phyloP scores from a whole-genome alignment of 2,888 invertebrate genomes.

The Chouioia cunea region DNA sequence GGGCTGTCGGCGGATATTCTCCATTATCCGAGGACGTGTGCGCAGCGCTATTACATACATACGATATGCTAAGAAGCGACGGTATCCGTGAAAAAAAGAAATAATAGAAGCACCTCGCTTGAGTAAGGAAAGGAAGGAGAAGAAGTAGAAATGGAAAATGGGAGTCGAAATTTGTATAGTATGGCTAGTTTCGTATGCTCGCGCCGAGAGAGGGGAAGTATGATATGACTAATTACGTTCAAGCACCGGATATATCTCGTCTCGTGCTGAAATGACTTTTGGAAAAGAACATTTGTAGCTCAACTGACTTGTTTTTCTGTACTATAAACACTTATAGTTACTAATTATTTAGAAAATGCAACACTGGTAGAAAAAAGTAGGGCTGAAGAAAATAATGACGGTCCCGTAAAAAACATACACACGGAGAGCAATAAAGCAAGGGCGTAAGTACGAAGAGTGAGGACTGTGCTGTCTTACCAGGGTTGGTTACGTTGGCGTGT shows the following conservation, averaged over 20 bases:
- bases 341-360: background rate
- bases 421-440: conserved; percentile 43
- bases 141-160: no score
- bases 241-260: no score
- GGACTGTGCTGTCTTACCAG: conserved; percentile 16
- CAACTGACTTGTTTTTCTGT: no score
- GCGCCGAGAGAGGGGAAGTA: no score
- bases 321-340: background rate
- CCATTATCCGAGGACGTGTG: conserved; percentile 39
- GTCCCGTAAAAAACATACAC: conserved; percentile 40
- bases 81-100: conserved; percentile 39
- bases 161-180: no score
- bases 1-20: conserved; percentile 42
- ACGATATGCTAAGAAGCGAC: conserved; percentile 16
- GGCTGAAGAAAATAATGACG: conserved; percentile 32
- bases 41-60: background rate
- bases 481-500: no score
- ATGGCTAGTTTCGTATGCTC: no score
- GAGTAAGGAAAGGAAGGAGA: background rate
- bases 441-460: conserved; percentile 40
- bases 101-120: conserved; percentile 33
- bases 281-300: background rate
- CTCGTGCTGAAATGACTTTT: no score
- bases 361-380: no score
- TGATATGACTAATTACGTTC: no score